phyloP scores from a whole-genome alignment of 2,888 invertebrate species.

The Hypercompe scribonia region DNA sequence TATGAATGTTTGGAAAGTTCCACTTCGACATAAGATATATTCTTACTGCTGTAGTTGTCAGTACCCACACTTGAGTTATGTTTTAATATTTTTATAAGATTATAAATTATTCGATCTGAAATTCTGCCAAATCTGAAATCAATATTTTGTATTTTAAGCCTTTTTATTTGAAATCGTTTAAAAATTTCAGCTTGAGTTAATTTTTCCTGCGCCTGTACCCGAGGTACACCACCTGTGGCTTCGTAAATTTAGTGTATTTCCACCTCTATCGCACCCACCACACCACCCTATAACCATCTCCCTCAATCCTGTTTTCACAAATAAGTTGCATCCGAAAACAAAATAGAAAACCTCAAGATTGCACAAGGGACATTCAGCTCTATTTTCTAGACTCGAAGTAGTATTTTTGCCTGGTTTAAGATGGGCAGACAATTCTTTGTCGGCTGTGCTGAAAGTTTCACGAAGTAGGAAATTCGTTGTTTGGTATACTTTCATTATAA shows the following conservation, averaged over 20 bases:
- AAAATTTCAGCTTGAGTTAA: conserved; percentile 53
- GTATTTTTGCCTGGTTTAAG: conserved; percentile 46
- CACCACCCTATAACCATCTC: conserved; percentile 60
- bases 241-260: conserved; percentile 84
- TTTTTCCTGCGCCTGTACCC: conserved; percentile 69
- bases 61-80: too few relatives aligned
- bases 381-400: conserved; percentile 50
- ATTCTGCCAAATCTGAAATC: not conserved
- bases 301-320: conserved; percentile 82
- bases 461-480: conserved; percentile 75
- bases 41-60: too few relatives aligned
- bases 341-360: conserved; percentile 77
- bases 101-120: too few relatives aligned
- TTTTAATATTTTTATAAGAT: too few relatives aligned
- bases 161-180: not conserved
- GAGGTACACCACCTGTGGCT: conserved; percentile 86
- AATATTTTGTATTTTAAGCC: not conserved
- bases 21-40: too few relatives aligned
- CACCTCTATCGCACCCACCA: conserved; percentile 61
- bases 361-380: conserved; percentile 54
- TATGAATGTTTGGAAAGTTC: too few relatives aligned
- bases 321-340: conserved; percentile 86
- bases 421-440: conserved; percentile 71
- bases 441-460: conserved; percentile 76
- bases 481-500: conserved; percentile 83